These are phyloP conservation scores for Mythimna impura DNA, from an alignment of 2,888 invertebrate genomes.

Conservation along the genomic window DNA sequence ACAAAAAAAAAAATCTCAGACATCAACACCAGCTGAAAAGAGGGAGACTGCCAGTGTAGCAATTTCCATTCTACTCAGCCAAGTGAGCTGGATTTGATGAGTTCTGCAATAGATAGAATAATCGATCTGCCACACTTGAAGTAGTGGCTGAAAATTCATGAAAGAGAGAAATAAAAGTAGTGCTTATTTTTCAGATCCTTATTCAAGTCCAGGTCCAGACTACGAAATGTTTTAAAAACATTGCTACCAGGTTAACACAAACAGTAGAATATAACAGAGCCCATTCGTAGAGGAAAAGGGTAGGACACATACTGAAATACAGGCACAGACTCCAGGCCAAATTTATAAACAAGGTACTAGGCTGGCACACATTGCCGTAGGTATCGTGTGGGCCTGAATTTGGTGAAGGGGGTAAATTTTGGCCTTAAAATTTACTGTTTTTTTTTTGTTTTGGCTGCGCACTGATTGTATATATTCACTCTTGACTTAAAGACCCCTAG, in stretches of 20 bases:
- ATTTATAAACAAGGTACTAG: constrained; percentile 45
- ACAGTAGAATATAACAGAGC: background rate
- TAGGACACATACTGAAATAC: constrained; percentile 25
- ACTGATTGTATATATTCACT: too few species aligned
- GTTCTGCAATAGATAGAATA: background rate
- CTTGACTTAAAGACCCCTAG: too few species aligned
- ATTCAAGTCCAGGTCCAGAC: constrained; percentile 15
- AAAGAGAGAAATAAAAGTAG: background rate
- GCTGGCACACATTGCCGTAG: constrained; percentile 32
- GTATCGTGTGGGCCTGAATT: constrained; percentile 26
- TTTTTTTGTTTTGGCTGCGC: too few species aligned
- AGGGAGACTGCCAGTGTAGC: too few species aligned
- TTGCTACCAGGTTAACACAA: constrained; percentile 52
- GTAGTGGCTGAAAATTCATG: background rate
- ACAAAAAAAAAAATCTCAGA: too few species aligned
- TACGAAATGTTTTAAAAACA: constrained; percentile 47
- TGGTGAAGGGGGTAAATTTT: constrained; percentile 3
- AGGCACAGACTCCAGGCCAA: constrained; percentile 36
- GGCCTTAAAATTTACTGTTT: background rate
- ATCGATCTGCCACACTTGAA: background rate
- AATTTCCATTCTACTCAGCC: background rate
- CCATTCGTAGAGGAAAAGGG: constrained; percentile 1
- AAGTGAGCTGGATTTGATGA: background rate
- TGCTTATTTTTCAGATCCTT: constrained; percentile 7
- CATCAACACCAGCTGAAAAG: too few species aligned